Base-by-base conservation (phyloP, 2,797 vertebrate species). In the Lycodopsis pacificus region DNA sequence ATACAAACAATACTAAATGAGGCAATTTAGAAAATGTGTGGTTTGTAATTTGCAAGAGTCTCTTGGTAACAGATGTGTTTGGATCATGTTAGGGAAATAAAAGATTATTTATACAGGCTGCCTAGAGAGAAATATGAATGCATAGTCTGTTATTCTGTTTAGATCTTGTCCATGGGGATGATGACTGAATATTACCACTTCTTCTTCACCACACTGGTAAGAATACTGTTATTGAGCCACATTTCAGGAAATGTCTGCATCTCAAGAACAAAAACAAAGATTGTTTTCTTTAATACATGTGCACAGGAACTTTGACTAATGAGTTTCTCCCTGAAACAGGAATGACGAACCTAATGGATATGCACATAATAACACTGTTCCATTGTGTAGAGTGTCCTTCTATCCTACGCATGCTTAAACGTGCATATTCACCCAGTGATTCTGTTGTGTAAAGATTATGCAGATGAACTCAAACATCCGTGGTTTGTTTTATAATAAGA, bases 151-250 rank as follows among this genome's bases (percentile, higher is more conserved):
- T 14, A 22, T 77, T 63, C 71, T 83, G 19, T 84, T 49, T 65
- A 94, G 93, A 94, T 94, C 81, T 94, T 99, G 56, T 98, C 97
- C 76, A 98, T 99, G 98, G 98, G 98, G 75, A 99, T 99, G 98
- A 99, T 99, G 98, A 99, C 98, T 0, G 98, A 99, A 89, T 99
- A 99, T 83, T 99, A 99, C 83, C 98, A 99, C 90, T 99, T 97
- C 92, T 97, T 99, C 92, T 99, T 99, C 88, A 99, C 98, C 61
- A 98, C 98, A n/a, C 89, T 99, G 96, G 98, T 99, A 95, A 97
- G 96, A 73, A 73, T 78, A 54, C 15, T 68, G 13, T 19, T 14
- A 7, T 14, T 6, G 6, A 65, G 20, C 4, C 8, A 65, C 42
- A 22, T n/a, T 63, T 36, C 3, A 27, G 44, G 14, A 30, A 58